A percentile compares a stretch with the other conserved stretches of the same genome.
Conservation (phyloP, 2,888 invertebrate species). For the Tiphia femorata region DNA sequence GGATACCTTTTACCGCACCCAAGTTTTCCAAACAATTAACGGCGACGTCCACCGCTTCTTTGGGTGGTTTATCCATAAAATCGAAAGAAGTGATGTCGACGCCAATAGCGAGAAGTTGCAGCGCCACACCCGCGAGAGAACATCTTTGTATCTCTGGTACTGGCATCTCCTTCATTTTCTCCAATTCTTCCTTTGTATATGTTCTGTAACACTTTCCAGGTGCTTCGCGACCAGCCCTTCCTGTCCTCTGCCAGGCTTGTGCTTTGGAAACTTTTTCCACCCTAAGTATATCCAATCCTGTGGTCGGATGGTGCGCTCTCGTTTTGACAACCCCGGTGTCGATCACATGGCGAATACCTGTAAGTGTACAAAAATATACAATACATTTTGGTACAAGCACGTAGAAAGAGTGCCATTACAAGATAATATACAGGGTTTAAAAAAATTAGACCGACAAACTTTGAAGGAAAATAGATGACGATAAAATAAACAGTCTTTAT, state of each 20-base stretch:
- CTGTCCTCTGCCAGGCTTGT: constrained; percentile 93
- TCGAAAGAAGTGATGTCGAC: constrained; percentile 87
- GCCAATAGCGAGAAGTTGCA: constrained; percentile 88
- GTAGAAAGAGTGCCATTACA: no score
- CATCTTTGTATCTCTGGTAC: constrained; percentile 89
- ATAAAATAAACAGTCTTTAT: no score
- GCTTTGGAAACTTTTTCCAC: constrained; percentile 89
- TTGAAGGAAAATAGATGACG: no score
- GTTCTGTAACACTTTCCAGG: constrained; percentile 90
- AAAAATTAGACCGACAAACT: no score
- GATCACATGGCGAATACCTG: constrained; percentile 88
- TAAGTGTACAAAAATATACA: no score
- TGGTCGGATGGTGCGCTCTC: constrained; percentile 83
- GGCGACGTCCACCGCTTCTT: constrained; percentile 78
- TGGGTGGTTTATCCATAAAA: constrained; percentile 89
- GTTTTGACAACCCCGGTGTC: constrained; percentile 94
- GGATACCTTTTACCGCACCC: constrained; percentile 69
- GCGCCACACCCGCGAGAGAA: constrained; percentile 78
- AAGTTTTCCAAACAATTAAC: constrained; percentile 76
- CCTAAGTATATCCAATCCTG: constrained; percentile 86
- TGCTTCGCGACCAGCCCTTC: constrained; percentile 90
- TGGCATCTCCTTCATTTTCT: constrained; percentile 78
- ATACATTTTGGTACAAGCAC: no score
- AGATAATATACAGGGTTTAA: no score
- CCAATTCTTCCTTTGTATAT: constrained; percentile 84